Evolutionary conservation across 2,797 vertebrate species (phyloP), one percentile per base, ranked within the genome.

Genomic region (Margarornis squamiger): DNA sequence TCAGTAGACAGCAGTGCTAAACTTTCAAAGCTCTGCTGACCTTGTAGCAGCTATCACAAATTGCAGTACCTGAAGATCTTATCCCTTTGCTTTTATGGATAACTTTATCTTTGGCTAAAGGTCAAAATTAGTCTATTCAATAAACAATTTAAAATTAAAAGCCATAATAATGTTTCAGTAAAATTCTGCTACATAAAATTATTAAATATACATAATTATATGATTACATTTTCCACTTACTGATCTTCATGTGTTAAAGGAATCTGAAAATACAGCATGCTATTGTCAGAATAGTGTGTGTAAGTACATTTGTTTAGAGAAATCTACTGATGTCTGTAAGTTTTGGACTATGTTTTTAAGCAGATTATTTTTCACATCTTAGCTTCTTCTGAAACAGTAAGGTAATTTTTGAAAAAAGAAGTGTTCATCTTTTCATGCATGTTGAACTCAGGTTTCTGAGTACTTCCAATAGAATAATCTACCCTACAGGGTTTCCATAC

Each of bases 61-160:
- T 79, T 95, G 55, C 73, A 68, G 18, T 74, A 93, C 79, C 79
- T 90, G 43, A 90, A 46, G 46, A 84, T 76, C 70, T 92, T 86
- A 76, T 39, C 54, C n/a, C 62, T 92, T 78, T 68, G 57, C 70
- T 88, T 93, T 92, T 88, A 81, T 55, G 27, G 59, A 48, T 72
- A 70, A 68, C 90, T 93, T 86, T 92, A 51, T 78, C 65, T 90
- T 88, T 95, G 51, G 58, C 70, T 84, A 88, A 95, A 90, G 54
- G 82, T 90, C 45, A 88, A 71, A 90, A 91, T 84, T 52, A 74
- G 36, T 81, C 55, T 0, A 0, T 85, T 94, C 38, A 20, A 73
- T 84, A 93, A 75, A 49, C 62, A 86, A 72, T 90, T 94, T 88
- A 84, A 95, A 83, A 86, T 90, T 63, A 86, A 95, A 91, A 78